A percentile compares a stretch with the other conserved stretches of the same genome.
Evolutionary conservation across 2,888 invertebrate genomes (phyloP).

Genomic region (Lingula anatina): DNA sequence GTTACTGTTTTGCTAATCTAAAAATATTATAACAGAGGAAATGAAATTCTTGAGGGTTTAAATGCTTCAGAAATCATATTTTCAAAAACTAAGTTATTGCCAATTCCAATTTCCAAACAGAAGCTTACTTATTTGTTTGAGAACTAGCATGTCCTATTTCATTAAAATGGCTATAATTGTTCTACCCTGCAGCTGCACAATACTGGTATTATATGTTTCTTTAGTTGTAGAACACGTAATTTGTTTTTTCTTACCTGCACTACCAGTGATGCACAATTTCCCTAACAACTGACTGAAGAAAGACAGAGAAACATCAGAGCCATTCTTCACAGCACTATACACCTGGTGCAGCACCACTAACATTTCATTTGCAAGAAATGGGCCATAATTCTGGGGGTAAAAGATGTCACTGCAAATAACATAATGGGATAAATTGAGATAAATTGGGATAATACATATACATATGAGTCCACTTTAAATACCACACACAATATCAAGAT

Average conservation of each 20-base stretch:
- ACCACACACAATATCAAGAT: not conserved
- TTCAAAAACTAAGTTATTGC: too few relatives aligned
- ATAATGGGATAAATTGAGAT: not conserved
- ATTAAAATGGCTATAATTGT: too few relatives aligned
- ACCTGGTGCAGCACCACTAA: conserved; percentile 18
- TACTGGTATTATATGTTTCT: too few relatives aligned
- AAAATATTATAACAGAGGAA: too few relatives aligned
- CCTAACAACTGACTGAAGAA: conserved; percentile 34
- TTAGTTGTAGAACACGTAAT: too few relatives aligned
- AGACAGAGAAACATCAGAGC: conserved; percentile 26
- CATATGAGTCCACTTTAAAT: not conserved
- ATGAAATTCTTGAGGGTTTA: too few relatives aligned
- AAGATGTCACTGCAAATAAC: conserved; percentile 33
- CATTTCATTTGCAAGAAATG: conserved; percentile 22
- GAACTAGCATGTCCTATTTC: too few relatives aligned
- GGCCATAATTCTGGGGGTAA: conserved; percentile 29
- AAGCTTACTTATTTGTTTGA: too few relatives aligned
- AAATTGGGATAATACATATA: not conserved
- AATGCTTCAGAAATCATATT: too few relatives aligned
- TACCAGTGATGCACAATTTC: conserved; percentile 33
- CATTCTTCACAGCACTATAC: conserved; percentile 16
- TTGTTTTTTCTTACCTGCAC: conserved; percentile 36
- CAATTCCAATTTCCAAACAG: too few relatives aligned
- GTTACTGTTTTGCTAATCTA: too few relatives aligned
- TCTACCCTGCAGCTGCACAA: too few relatives aligned